phyloP scores from a whole-genome alignment of 2,797 vertebrate genomes.

The Eurystomus glaucurus region DNA sequence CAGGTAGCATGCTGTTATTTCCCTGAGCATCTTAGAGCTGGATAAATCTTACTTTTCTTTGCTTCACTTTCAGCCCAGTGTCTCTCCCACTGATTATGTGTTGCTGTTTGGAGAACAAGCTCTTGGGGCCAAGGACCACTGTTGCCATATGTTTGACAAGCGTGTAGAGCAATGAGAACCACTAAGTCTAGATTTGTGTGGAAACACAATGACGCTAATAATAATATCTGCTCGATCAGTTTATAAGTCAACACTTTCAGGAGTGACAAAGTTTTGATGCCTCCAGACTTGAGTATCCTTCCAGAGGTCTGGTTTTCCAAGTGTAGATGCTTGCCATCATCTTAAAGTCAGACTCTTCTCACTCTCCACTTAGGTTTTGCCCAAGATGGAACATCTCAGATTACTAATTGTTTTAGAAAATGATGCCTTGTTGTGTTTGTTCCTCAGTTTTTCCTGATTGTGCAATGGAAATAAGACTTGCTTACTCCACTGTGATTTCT shows the following conservation, averaged over 20 bases:
- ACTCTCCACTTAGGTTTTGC: background rate
- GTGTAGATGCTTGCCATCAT: background rate
- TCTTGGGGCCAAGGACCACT: background rate
- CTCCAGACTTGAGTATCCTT: background rate
- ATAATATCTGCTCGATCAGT: background rate
- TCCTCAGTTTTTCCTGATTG: conserved; percentile 27
- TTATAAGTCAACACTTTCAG: background rate
- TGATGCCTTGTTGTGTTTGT: background rate
- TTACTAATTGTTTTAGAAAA: background rate
- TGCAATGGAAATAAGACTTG: conserved; percentile 39
- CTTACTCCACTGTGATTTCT: conserved; percentile 44
- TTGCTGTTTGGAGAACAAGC: background rate
- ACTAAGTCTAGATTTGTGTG: fast-evolving
- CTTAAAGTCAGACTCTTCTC: background rate
- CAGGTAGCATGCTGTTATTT: background rate
- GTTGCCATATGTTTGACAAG: background rate
- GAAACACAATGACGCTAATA: background rate
- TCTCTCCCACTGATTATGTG: background rate
- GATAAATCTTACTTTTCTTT: background rate
- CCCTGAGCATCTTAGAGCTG: background rate
- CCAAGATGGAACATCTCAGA: background rate
- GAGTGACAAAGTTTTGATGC: background rate
- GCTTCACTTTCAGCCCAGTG: background rate
- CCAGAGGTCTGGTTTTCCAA: background rate
- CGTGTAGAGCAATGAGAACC: background rate